Base-by-base conservation (phyloP, 2,113 vertebrate genomes). In the Toxotes chatareus region DNA sequence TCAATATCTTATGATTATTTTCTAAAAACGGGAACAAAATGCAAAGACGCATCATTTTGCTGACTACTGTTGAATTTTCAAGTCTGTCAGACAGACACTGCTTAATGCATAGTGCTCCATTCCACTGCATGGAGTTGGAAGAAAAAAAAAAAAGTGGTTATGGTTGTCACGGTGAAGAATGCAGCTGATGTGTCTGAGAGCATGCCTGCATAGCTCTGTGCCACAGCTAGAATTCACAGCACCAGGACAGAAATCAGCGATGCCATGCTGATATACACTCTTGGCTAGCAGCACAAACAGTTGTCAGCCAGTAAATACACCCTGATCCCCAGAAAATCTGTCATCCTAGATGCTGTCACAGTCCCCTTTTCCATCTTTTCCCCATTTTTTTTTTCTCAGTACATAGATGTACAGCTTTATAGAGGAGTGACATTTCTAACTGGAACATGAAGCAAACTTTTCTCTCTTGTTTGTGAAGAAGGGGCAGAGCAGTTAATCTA, bases 251-350 rank as follows among this genome's bases (percentile, higher is more conserved):
- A 76, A 85, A 89, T 87, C 83, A 84, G 84, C 56, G 76, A 79
- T 57, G 79, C 62, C 84, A 42, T 80, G 79, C 80, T 81, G 91
- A 83, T 83, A 44, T 60, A 82, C 85, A 79, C 76, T 75, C 68
- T 70, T 70, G 86, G 83, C 84, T 49, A 70, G 71, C 68, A 79
- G 57, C 67, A 69, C 81, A 83, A 64, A 86, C 56, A 75, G 67
- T 77, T 85, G 80, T 69, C 74, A 61, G 79, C 70, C 83, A 66
- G 60, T 80, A 82, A 87, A 90, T 85, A 81, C 72, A 44, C 59
- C 27, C 80, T 71, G 77, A 88, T 87, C 86, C 80, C 63, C 56
- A 71, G 60, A 73, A 91, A 91, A 87, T 82, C 86, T 87, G 89
- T 86, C 76, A 63, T 72, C 57, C 70, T 56, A 46, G 59, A 84